A percentile compares a stretch with the other conserved stretches of the same genome.
Conservation (phyloP, 2,797 vertebrate species). For the Rhabdomys pumilio region DNA sequence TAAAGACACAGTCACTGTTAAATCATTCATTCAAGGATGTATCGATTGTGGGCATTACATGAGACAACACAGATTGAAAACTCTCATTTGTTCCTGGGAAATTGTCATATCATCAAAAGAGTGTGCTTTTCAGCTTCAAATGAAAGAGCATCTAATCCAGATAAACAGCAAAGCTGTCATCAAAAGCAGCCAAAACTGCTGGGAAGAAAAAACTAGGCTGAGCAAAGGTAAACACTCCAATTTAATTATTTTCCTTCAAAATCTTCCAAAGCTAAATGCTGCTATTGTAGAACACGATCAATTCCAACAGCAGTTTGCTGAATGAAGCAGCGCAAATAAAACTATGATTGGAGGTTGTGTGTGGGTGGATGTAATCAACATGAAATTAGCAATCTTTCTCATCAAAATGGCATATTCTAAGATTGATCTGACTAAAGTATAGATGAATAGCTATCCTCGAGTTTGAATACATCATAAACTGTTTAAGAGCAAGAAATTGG, state of each 20-base stretch:
- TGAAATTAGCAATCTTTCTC: constrained; percentile 66
- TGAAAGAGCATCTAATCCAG: constrained; percentile 14
- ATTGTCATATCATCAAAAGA: constrained; percentile 42
- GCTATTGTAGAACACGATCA: constrained; percentile 51
- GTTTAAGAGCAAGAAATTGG: constrained; percentile 28
- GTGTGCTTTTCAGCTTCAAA: constrained; percentile 18
- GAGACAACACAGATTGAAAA: constrained; percentile 11
- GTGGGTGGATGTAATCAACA: constrained; percentile 51
- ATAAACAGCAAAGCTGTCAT: constrained; percentile 47
- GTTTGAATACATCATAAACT: constrained; percentile 59
- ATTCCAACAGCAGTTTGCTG: constrained; percentile 31
- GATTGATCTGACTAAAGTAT: constrained; percentile 49
- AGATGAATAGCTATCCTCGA: constrained; percentile 34
- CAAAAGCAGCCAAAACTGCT: constrained; percentile 54
- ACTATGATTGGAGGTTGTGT: constrained; percentile 3
- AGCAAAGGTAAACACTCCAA: constrained; percentile 50
- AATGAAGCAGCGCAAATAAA: constrained; percentile 58
- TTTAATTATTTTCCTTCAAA: constrained; percentile 67
- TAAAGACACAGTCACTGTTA: constrained; percentile 26
- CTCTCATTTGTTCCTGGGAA: constrained; percentile 54
- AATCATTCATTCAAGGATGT: constrained; percentile 53
- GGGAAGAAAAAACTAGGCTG: not conserved
- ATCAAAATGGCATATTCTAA: constrained; percentile 54
- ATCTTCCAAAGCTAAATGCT: constrained; percentile 61
- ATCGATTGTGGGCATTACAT: not conserved